Evolutionary conservation across 2,113 vertebrate species (phyloP), one percentile per base, ranked within the genome.

Genomic region (Ceyx melanurus): DNA sequence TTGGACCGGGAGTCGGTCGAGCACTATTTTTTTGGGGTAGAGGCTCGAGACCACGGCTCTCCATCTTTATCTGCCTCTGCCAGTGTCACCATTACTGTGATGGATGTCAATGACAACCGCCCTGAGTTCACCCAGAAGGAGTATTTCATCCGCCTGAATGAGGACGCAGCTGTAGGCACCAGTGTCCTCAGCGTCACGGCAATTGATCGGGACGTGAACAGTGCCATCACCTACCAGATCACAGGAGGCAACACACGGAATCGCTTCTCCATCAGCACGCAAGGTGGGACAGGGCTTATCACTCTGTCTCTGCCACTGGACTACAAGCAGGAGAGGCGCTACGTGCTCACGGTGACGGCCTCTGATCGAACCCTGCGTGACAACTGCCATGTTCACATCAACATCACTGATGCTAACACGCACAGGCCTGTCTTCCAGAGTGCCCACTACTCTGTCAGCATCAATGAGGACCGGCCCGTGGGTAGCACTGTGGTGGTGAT

Each of bases 321-420:
- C 97, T 99, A 99, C 96, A 99, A 99, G 96, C 99, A 99, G 95
- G 99, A 99, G 96, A 98, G 99, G 20, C 98, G 99, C 37, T 99
- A 99, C 1, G 98, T 99, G 71, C 97, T 99, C 46, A 99, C 99
- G 0, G 98, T 99, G 80, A 99, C 99, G 0, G 99, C 99, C 25
- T 99, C 99, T 0, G 99, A 99, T 91, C 98, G 99, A 64, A 99
- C 99, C 9, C 98, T 99, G 51, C 98, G 99, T 1, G 99, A 99
- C 96, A 99, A 98, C 84, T 99, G 99, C 92, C 98, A 99, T 0
- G 98, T 99, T 71, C 99, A 99, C 82, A 97, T 99, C 95, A 99
- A 99, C 96, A 99, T 99, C 93, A 99, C 99, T 0, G 99, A 99
- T 11, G 99, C 99, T 91, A 99, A 99, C 96, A 99, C 99, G 0